A percentile compares a stretch with the other conserved stretches of the same genome.
Conservation (phyloP, 2,888 invertebrate genomes). For the Galerucella pusilla region DNA sequence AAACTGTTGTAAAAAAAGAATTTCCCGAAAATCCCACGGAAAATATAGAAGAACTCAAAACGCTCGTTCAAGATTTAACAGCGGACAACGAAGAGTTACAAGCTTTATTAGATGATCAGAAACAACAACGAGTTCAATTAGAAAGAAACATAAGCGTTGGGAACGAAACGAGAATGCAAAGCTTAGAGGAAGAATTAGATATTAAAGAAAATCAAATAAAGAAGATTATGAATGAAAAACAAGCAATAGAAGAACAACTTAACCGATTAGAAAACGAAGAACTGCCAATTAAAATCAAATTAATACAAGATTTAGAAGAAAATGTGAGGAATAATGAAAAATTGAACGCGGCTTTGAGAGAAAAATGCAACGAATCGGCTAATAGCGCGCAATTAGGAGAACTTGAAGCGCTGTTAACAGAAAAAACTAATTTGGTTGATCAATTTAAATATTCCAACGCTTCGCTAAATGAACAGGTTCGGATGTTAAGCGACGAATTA, state of each 20-base stretch:
- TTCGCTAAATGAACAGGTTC: slow-evolving; percentile 55
- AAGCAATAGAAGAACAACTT: slow-evolving; percentile 8
- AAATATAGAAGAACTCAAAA: slow-evolving; percentile 67
- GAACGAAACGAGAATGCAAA: slow-evolving; percentile 31
- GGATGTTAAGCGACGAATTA: slow-evolving; percentile 53
- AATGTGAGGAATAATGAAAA: slow-evolving; percentile 10
- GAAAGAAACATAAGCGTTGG: slow-evolving; percentile 42
- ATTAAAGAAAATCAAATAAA: slow-evolving; percentile 25
- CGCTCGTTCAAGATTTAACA: slow-evolving; percentile 70
- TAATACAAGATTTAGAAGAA: slow-evolving; percentile 17
- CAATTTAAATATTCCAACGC: slow-evolving; percentile 49
- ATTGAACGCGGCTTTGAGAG: neutral
- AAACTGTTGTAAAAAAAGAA: slow-evolving; percentile 40
- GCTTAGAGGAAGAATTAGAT: slow-evolving; percentile 35
- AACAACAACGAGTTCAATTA: slow-evolving; percentile 57
- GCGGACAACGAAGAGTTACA: slow-evolving; percentile 73
- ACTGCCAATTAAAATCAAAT: neutral
- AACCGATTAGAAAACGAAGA: neutral
- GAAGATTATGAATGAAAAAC: slow-evolving; percentile 25
- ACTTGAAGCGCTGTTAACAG: slow-evolving; percentile 17
- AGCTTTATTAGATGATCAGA: slow-evolving; percentile 69
- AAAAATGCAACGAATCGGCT: neutral
- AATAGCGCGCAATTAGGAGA: slow-evolving; percentile 17
- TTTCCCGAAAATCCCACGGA: slow-evolving; percentile 4
- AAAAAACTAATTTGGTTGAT: slow-evolving; percentile 19